A percentile compares a stretch with the other conserved stretches of the same genome.
phyloP scores from a whole-genome alignment of 2,113 vertebrate species.

The Axis porcinus region DNA sequence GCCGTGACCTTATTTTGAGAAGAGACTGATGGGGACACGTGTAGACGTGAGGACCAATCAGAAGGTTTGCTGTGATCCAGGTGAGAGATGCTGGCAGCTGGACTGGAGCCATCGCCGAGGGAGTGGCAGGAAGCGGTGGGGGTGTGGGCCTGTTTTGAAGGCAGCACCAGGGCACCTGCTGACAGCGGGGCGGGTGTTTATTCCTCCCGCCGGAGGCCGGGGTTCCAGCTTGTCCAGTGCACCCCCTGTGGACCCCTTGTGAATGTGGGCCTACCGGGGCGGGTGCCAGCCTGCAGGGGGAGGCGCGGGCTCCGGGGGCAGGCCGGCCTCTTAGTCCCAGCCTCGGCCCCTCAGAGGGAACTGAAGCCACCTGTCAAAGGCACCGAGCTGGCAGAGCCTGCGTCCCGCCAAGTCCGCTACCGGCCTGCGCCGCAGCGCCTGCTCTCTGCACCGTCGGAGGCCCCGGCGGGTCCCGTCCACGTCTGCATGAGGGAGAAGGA shows the following conservation, averaged over 20 bases:
- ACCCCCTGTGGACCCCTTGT: not conserved
- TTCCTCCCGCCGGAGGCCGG: not conserved
- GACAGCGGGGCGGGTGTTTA: not conserved
- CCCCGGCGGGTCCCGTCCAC: not conserved
- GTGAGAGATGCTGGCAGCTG: not conserved
- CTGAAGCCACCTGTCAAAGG: not conserved
- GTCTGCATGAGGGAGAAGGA: not conserved
- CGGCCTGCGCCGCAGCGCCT: rapidly evolving
- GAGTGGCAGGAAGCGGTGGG: not conserved
- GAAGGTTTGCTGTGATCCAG: not conserved
- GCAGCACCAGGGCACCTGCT: not conserved
- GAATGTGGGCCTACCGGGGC: not conserved
- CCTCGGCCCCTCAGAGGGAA: not conserved
- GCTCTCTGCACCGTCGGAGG: not conserved
- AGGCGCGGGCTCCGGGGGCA: not conserved
- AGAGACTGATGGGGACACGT: not conserved
- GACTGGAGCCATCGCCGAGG: not conserved
- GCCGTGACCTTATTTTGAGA: not conserved
- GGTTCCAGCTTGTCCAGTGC: not conserved
- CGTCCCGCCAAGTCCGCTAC: not conserved
- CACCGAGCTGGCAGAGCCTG: not conserved
- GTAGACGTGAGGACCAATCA: rapidly evolving
- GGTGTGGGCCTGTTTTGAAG: not conserved
- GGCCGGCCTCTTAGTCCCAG: not conserved
- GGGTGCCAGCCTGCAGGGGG: not conserved